phyloP scores from a whole-genome alignment of 2,888 invertebrate genomes.

The Argyresthia goedartella region DNA sequence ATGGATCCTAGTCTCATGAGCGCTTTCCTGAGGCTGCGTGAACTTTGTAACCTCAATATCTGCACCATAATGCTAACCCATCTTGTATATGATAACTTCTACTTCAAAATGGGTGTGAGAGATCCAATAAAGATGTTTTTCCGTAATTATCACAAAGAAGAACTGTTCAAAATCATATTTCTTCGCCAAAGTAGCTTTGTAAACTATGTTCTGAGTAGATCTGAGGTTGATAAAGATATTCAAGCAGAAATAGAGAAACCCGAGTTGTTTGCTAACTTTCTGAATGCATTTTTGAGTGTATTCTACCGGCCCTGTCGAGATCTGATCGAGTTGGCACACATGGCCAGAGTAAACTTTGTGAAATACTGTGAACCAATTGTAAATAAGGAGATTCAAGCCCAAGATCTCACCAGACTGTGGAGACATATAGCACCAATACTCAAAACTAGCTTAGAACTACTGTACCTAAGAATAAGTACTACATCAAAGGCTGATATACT shows the following conservation, averaged over 20 bases:
- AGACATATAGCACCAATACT: conserved; percentile 82
- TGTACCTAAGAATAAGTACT: conserved; percentile 77
- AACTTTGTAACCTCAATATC: conserved; percentile 78
- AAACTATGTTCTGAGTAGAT: conserved; percentile 31
- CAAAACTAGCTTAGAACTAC: conserved; percentile 79
- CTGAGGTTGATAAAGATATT: conserved; percentile 30
- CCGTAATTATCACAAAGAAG: conserved; percentile 84
- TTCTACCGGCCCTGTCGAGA: conserved; percentile 89
- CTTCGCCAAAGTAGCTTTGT: conserved; percentile 41
- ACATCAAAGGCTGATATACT: conserved; percentile 25
- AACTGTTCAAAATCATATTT: conserved; percentile 66
- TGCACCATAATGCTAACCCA: conserved; percentile 84
- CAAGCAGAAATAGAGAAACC: conserved; percentile 42
- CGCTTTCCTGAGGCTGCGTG: conserved; percentile 78
- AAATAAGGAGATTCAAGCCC: conserved; percentile 70
- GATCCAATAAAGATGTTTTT: conserved; percentile 83
- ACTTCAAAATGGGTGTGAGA: conserved; percentile 75
- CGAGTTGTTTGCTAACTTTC: conserved; percentile 81
- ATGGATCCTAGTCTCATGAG: conserved; percentile 82
- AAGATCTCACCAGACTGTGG: conserved; percentile 82
- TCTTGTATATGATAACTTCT: conserved; percentile 85
- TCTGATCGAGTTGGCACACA: conserved; percentile 84
- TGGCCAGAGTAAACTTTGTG: conserved; percentile 81
- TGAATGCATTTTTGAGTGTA: conserved; percentile 85
- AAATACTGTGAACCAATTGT: conserved; percentile 86